These are phyloP conservation scores for Hippocampus barbouri DNA, from an alignment of 2,113 vertebrate species.

Conservation along the genomic window DNA sequence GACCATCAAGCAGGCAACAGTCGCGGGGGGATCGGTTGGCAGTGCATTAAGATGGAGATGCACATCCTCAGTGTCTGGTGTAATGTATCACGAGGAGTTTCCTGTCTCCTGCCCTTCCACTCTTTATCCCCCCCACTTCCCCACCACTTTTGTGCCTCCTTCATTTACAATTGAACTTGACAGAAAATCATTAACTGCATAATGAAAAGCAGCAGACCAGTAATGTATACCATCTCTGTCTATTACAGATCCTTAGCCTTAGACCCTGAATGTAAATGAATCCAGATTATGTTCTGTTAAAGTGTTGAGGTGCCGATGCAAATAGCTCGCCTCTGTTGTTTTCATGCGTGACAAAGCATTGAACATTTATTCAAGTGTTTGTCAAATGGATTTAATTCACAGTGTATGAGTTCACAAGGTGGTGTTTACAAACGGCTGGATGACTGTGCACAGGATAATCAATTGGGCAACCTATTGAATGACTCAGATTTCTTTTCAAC, in stretches of 20 bases:
- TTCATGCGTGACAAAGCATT: slow-evolving; percentile 10
- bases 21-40: not conserved
- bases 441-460: not conserved
- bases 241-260: slow-evolving; percentile 60
- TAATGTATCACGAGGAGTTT: slow-evolving; percentile 5
- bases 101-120: slow-evolving; percentile 32
- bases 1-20: not conserved
- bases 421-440: not conserved
- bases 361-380: slow-evolving; percentile 2
- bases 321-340: slow-evolving; percentile 19
- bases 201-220: slow-evolving; percentile 65
- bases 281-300: slow-evolving; percentile 23
- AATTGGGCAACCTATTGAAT: not conserved
- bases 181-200: slow-evolving; percentile 66
- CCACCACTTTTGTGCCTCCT: slow-evolving; percentile 25
- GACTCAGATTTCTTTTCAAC: not conserved
- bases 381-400: not conserved
- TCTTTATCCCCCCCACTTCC: slow-evolving; percentile 15
- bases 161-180: slow-evolving; percentile 62
- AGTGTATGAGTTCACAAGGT: not conserved
- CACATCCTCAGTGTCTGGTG: not conserved
- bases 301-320: slow-evolving; percentile 11
- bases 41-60: not conserved
- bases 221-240: slow-evolving; percentile 58
- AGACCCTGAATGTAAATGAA: slow-evolving; percentile 57